Conservation (phyloP, 2,888 invertebrate genomes). For the Perithous albicinctus region DNA sequence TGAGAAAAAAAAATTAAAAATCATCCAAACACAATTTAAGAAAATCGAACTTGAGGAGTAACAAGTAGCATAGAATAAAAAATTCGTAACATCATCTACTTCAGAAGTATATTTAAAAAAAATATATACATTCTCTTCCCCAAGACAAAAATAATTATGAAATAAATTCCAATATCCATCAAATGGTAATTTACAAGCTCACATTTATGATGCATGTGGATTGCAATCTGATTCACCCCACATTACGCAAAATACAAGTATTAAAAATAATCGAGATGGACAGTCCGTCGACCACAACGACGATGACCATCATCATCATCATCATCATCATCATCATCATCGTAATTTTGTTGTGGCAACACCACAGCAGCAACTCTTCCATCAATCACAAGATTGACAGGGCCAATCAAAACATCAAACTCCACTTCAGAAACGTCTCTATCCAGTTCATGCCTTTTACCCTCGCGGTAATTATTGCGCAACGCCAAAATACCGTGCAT, state of each 20-base stretch:
- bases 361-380: neutral
- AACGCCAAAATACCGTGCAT: neutral
- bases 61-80: too few relatives aligned
- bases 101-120: too few relatives aligned
- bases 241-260: neutral
- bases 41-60: too few relatives aligned
- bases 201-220: neutral
- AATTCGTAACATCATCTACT: too few relatives aligned
- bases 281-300: neutral
- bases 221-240: neutral
- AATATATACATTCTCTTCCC: too few relatives aligned
- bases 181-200: neutral
- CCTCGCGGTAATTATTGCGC: constrained; percentile 1
- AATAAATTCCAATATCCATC: neutral
- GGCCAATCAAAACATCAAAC: constrained; percentile 48
- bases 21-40: too few relatives aligned
- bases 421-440: constrained; percentile 14
- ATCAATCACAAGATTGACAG: constrained; percentile 53
- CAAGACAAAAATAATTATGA: too few relatives aligned
- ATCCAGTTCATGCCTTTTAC: neutral
- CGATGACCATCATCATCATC: constrained; percentile 4
- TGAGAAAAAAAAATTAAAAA: neutral
- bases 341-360: neutral
- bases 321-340: neutral
- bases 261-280: neutral